Percentiles rank a stretch among this genome's conserved stretches.
These are phyloP conservation scores for Ptilorrhoa leucosticta DNA, from an alignment of 2,113 vertebrate species.

Conservation along the genomic window DNA sequence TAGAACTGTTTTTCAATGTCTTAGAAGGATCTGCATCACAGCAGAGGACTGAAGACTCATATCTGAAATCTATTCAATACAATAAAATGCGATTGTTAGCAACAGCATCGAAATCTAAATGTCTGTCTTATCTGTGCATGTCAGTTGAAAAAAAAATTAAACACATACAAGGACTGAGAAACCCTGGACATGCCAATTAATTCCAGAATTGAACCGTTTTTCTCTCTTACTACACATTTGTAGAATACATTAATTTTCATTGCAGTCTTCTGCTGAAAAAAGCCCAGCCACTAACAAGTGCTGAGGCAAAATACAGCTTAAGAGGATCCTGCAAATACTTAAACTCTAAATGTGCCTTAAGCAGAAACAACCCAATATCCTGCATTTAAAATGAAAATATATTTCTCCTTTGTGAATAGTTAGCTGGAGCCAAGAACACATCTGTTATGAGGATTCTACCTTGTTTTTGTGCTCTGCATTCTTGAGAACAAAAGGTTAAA, in stretches of 20 bases:
- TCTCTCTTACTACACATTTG: neutral
- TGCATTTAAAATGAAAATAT: conserved; percentile 40
- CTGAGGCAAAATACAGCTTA: neutral
- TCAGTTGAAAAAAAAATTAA: neutral
- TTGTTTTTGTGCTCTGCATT: neutral
- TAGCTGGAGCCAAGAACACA: conserved; percentile 46
- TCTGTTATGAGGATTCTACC: conserved; percentile 44
- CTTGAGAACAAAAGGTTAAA: neutral
- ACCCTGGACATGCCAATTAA: neutral
- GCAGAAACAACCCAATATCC: conserved; percentile 39
- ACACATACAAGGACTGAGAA: neutral
- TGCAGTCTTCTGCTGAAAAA: neutral
- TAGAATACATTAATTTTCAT: neutral
- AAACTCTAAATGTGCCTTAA: conserved; percentile 30
- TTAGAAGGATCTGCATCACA: neutral
- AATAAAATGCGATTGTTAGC: neutral
- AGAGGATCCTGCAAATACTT: conserved; percentile 20
- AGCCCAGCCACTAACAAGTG: neutral
- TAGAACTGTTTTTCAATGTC: neutral
- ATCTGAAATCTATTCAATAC: neutral
- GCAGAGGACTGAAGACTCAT: neutral
- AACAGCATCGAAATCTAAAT: neutral
- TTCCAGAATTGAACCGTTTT: neutral
- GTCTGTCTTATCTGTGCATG: neutral
- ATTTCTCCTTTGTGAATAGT: conserved; percentile 52